These are phyloP conservation scores for Caenorhabditis sp. DNA, from an alignment of 2,888 invertebrate species.

Conservation along the genomic window DNA sequence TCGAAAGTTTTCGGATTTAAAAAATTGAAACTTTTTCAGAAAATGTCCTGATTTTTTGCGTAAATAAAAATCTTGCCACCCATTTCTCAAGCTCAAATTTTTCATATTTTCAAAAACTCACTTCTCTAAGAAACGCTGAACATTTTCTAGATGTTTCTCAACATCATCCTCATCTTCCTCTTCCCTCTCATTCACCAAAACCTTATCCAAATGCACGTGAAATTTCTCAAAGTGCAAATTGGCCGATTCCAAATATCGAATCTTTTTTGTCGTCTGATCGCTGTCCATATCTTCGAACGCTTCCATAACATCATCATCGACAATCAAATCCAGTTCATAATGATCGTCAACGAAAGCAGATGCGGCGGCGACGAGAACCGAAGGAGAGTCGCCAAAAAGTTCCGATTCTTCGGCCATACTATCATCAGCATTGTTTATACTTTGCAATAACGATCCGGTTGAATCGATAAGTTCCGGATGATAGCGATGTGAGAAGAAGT, in stretches of 20 bases:
- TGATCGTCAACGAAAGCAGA: constrained; percentile 14
- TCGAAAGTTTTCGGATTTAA: too few relatives aligned
- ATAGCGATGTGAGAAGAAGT: constrained; percentile 65
- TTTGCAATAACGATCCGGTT: constrained; percentile 27
- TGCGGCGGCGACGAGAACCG: constrained; percentile 30
- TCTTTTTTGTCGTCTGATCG: constrained; percentile 57
- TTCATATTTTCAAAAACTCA: too few relatives aligned
- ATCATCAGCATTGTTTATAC: constrained; percentile 10
- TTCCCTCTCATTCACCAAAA: not conserved
- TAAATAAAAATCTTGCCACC: too few relatives aligned
- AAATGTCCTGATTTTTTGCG: too few relatives aligned
- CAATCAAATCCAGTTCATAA: constrained; percentile 33
- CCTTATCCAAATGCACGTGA: constrained; percentile 1
- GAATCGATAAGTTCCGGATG: constrained; percentile 57
- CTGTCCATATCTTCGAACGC: constrained; percentile 34
- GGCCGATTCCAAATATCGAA: constrained; percentile 61
- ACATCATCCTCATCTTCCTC: not conserved
- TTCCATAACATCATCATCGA: constrained; percentile 43
- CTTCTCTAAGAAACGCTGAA: constrained; percentile 4
- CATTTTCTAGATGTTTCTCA: not conserved
- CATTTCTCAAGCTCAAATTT: too few relatives aligned
- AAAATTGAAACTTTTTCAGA: too few relatives aligned
- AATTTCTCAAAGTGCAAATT: constrained; percentile 62
- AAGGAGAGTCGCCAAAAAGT: constrained; percentile 22
- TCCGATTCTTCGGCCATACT: not conserved